Evolutionary conservation across 2,113 vertebrate genomes (phyloP).

Genomic region (Spea multiplicata): DNA sequence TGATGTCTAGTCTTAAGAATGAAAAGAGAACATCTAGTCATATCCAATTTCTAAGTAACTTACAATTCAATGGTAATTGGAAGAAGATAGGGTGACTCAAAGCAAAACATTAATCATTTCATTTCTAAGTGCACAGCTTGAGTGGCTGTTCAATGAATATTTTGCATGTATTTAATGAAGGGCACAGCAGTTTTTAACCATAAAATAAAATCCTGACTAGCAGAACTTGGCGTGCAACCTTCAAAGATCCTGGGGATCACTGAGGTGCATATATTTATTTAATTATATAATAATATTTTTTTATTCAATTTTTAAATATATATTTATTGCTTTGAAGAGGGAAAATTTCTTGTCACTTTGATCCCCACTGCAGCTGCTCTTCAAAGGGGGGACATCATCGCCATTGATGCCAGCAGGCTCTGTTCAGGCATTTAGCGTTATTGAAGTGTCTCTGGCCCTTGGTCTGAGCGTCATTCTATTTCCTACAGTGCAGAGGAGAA

Average conservation of each 20-base stretch:
- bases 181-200: slow-evolving; percentile 17
- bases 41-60: slow-evolving; percentile 47
- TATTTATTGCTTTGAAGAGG: no score
- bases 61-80: slow-evolving; percentile 50
- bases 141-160: slow-evolving; percentile 22
- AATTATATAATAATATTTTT: no score
- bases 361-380: no score
- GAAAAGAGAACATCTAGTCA: slow-evolving; percentile 44
- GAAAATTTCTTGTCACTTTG: no score
- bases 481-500: no score
- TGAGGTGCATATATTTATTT: no score
- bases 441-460: no score
- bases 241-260: not conserved
- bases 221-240: not conserved
- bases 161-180: slow-evolving; percentile 21
- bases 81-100: slow-evolving; percentile 48
- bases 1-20: slow-evolving; percentile 32
- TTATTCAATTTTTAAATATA: no score
- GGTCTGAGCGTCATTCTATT: no score
- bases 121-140: slow-evolving; percentile 35
- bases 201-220: not conserved
- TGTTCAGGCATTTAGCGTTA: no score
- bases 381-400: no score
- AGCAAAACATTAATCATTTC: slow-evolving; percentile 51
- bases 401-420: no score